These are phyloP conservation scores for Rhodeus uyekii DNA, from an alignment of 2,797 vertebrate genomes.

Conservation along the genomic window DNA sequence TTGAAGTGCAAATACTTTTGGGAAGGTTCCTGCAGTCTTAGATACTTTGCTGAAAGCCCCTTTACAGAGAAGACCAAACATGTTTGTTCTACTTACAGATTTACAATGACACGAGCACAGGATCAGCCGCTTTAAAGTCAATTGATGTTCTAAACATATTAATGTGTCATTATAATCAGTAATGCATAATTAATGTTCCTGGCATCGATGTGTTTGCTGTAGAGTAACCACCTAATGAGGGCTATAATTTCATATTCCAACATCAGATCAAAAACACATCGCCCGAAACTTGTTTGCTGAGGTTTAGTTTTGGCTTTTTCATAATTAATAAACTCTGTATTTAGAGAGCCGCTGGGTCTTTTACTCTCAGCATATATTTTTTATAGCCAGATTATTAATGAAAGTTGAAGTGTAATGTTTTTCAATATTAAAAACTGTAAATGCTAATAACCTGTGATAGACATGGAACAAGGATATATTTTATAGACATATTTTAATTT, in stretches of 20 bases:
- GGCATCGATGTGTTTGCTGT: not conserved
- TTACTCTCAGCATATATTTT: not conserved
- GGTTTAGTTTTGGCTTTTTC: not conserved
- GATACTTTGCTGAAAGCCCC: not conserved
- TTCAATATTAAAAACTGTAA: not conserved
- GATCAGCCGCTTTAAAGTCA: not conserved
- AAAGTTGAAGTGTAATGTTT: not conserved
- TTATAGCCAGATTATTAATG: no score
- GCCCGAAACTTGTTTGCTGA: not conserved
- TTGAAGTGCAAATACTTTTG: constrained; percentile 36
- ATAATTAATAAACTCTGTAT: constrained; percentile 7
- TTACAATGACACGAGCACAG: not conserved
- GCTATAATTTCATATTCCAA: not conserved
- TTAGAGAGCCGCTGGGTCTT: not conserved
- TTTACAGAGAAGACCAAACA: not conserved
- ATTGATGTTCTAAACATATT: not conserved
- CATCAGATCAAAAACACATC: not conserved
- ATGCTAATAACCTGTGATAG: not conserved
- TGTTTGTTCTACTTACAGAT: not conserved
- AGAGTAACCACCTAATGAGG: constrained; percentile 1
- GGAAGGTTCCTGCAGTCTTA: not conserved
- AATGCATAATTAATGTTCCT: constrained; percentile 3
- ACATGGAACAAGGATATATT: no score
- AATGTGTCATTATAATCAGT: constrained; percentile 3
- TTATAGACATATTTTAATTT: no score